These are phyloP conservation scores for Ophion obscuratus DNA, from an alignment of 2,888 invertebrate genomes.

Conservation along the genomic window DNA sequence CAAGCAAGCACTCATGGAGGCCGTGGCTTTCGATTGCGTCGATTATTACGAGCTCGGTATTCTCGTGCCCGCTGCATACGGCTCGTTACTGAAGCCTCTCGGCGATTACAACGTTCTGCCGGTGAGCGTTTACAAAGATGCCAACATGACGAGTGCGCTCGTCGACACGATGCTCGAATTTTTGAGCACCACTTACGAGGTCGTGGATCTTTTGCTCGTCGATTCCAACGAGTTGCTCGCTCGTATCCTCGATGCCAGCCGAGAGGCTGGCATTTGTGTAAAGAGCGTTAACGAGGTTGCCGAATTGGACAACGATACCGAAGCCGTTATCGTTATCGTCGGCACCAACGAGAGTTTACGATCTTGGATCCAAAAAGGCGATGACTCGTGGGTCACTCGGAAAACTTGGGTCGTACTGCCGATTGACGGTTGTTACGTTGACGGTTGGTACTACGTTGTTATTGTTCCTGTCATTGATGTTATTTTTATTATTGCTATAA, in stretches of 20 bases:
- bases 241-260: slow-evolving; percentile 73
- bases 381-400: slow-evolving; percentile 62
- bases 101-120: slow-evolving; percentile 76
- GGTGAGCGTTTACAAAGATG: slow-evolving; percentile 75
- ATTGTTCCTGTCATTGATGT: not conserved
- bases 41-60: slow-evolving; percentile 79
- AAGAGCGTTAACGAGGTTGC: slow-evolving; percentile 70
- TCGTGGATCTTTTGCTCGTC: slow-evolving; percentile 76
- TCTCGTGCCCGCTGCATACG: slow-evolving; percentile 75
- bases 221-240: slow-evolving; percentile 69
- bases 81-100: slow-evolving; percentile 75
- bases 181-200: slow-evolving; percentile 74
- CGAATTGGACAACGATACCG: slow-evolving; percentile 71
- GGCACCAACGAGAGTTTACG: slow-evolving; percentile 75
- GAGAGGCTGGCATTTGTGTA: slow-evolving; percentile 78
- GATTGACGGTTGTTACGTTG: slow-evolving; percentile 76
- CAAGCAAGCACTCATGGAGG: slow-evolving; percentile 77
- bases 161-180: slow-evolving; percentile 77
- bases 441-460: slow-evolving; percentile 72
- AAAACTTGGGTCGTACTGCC: slow-evolving; percentile 79
- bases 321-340: slow-evolving; percentile 74
- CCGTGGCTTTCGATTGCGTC: slow-evolving; percentile 77
- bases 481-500: not conserved
- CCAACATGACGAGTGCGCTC: slow-evolving; percentile 76
- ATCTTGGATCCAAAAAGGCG: slow-evolving; percentile 75